Base-by-base conservation (phyloP, 1,140 invertebrate genomes). In the Tachypleus tridentatus region DNA sequence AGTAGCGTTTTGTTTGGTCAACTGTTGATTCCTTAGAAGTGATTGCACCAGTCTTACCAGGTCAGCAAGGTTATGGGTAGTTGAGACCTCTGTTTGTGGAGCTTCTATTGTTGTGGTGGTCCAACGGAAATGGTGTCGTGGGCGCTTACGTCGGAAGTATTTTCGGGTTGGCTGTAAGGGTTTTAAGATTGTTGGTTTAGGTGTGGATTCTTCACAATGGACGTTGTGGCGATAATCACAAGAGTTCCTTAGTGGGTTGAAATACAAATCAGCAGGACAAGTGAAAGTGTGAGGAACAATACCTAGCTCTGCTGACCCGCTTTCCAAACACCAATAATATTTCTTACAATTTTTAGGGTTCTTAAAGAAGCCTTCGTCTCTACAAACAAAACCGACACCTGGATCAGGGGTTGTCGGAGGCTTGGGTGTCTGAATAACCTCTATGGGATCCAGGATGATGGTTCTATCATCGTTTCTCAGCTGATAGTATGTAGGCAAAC, bases 261-360 rank as follows among this genome's bases (percentile, higher is more conserved):
- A 94, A 72, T 86, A 89, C 10, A 94, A 77, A 57, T 87, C 88
- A 66, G 89, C 88, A 1, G 91, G 91, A 73, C 91, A 94, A 4
- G 89, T 93, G 72, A 94, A 94, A 73, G 90, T 87, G 79, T 93
- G 89, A 7, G 89, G 89, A 29, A 93, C 88, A 59, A 93, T 87
- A 59, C 91, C 91, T 49, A 91, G 79, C 65, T 90, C 87, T 6
- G 89, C 87, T 0, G 89, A 86, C 3, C 62, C 5, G 60, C 51
- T n/a, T 60, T 49, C 53, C 8, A 70, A 61, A 56, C 69, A 70
- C 58, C 62, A 60, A 49, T 65, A 63, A 62, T 69, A 70, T 50
- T 61, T 66, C 29, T 6, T 11, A 61, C 69, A 70, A 59, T 65
- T 58, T 9, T 54, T 60, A 4, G 67, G 64, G 58, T 66, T 52